phyloP scores from a whole-genome alignment of 1,140 invertebrate genomes.

The Halictus rubicundus region DNA sequence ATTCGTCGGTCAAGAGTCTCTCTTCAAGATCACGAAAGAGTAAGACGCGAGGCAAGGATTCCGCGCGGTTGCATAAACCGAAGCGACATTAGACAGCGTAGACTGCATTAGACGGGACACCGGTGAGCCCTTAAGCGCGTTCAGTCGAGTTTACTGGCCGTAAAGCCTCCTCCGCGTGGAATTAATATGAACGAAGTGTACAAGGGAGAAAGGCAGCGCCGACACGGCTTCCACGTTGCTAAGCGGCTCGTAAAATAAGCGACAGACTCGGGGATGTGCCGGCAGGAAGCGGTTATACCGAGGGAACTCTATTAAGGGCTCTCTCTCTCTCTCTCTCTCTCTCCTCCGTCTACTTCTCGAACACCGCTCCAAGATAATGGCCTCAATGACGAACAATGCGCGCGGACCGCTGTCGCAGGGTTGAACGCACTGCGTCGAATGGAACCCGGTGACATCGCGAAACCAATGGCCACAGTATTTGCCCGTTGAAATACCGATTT shows the following conservation, averaged over 20 bases:
- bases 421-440: slow-evolving; percentile 22
- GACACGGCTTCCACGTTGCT: slow-evolving; percentile 5
- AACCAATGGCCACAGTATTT: background rate
- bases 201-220: slow-evolving; percentile 27
- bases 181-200: slow-evolving; percentile 49
- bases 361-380: slow-evolving; percentile 25
- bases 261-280: slow-evolving; percentile 1
- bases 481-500: background rate
- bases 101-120: slow-evolving; percentile 21
- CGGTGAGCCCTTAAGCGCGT: slow-evolving; percentile 22
- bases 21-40: background rate
- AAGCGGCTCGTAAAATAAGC: slow-evolving; percentile 31
- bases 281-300: slow-evolving; percentile 36
- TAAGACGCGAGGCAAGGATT: slow-evolving; percentile 7
- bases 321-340: background rate
- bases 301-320: slow-evolving; percentile 38
- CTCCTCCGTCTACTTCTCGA: background rate
- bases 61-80: background rate
- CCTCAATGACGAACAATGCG: slow-evolving; percentile 34
- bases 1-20: background rate
- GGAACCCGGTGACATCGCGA: background rate
- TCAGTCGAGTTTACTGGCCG: slow-evolving; percentile 34
- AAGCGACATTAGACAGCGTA: slow-evolving; percentile 5
- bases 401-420: background rate
- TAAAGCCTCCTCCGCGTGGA: slow-evolving; percentile 31